Percentiles rank a stretch among this genome's conserved stretches.
Evolutionary conservation across 1,140 invertebrate genomes (phyloP).

Genomic region (Diorhabda carinulata): DNA sequence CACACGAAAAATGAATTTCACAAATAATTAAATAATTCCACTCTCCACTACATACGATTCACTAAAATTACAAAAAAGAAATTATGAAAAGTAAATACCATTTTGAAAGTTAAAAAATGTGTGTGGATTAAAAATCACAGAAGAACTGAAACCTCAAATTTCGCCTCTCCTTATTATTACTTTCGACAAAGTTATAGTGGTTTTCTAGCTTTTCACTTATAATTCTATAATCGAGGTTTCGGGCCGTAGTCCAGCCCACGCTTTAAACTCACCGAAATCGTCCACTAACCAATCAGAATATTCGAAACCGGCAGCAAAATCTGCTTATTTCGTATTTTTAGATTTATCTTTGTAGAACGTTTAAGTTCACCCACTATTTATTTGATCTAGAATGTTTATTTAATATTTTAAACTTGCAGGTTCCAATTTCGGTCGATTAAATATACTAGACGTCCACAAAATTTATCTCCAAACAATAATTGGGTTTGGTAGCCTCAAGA

Average conservation of each 20-base stretch:
- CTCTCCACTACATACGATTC: not conserved
- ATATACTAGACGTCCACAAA: no score
- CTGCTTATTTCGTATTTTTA: slow-evolving; percentile 18
- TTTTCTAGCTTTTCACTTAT: slow-evolving; percentile 18
- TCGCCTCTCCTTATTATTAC: slow-evolving; percentile 15
- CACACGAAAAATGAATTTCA: no score
- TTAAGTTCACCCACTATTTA: slow-evolving; percentile 10
- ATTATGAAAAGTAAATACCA: slow-evolving; percentile 9
- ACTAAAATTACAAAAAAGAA: not conserved
- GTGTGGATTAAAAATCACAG: slow-evolving; percentile 5
- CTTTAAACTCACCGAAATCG: slow-evolving; percentile 7
- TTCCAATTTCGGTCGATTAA: not conserved
- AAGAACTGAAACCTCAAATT: slow-evolving; percentile 13
- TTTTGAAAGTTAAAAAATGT: slow-evolving; percentile 9
- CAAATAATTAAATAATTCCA: no score
- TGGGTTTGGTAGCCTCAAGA: no score
- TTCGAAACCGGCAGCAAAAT: slow-evolving; percentile 21
- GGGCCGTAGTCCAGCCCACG: slow-evolving; percentile 9
- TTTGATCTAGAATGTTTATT: slow-evolving; percentile 9
- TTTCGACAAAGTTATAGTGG: slow-evolving; percentile 19
- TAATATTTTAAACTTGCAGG: not conserved
- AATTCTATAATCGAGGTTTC: slow-evolving; percentile 18
- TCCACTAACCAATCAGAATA: slow-evolving; percentile 12
- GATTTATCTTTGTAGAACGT: slow-evolving; percentile 11
- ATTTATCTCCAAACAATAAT: no score